A percentile compares a stretch with the other conserved stretches of the same genome.
These are phyloP conservation scores for Artibeus lituratus DNA, from an alignment of 2,797 vertebrate genomes.

Conservation along the genomic window DNA sequence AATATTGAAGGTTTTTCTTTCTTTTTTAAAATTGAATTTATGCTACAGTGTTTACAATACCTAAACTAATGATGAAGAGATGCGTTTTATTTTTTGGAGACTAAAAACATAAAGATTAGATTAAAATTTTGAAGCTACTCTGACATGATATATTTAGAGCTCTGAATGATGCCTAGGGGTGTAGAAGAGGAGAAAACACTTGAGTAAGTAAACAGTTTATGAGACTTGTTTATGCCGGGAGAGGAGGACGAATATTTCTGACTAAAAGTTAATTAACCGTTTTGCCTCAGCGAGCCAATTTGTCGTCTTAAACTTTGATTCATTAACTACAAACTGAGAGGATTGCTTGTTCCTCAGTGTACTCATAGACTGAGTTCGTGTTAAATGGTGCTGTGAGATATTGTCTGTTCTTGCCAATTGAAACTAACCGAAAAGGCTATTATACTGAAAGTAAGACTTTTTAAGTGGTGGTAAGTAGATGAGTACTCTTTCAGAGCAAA, in stretches of 20 bases:
- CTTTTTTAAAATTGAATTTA: neutral
- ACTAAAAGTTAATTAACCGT: slow-evolving; percentile 75
- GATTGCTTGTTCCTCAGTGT: slow-evolving; percentile 50
- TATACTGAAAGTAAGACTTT: slow-evolving; percentile 47
- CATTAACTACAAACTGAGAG: slow-evolving; percentile 66
- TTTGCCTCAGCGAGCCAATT: slow-evolving; percentile 66
- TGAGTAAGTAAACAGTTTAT: slow-evolving; percentile 68
- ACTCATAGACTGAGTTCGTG: slow-evolving; percentile 48
- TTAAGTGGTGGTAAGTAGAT: slow-evolving; percentile 65
- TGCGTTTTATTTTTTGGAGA: slow-evolving; percentile 2
- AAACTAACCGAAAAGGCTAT: slow-evolving; percentile 61
- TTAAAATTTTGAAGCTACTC: slow-evolving; percentile 53
- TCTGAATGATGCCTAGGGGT: slow-evolving; percentile 47
- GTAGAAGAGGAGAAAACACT: slow-evolving; percentile 41
- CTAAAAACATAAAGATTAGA: slow-evolving; percentile 55
- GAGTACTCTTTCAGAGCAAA: slow-evolving; percentile 56
- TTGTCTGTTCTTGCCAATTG: slow-evolving; percentile 59
- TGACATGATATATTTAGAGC: slow-evolving; percentile 64
- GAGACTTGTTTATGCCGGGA: slow-evolving; percentile 71
- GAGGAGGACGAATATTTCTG: slow-evolving; percentile 71
- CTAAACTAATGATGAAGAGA: slow-evolving; percentile 51
- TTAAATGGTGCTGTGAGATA: slow-evolving; percentile 66
- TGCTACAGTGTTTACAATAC: slow-evolving; percentile 48
- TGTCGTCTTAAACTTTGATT: slow-evolving; percentile 73
- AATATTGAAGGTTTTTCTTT: neutral